These are phyloP conservation scores for Gymnopithys bicolor DNA, from an alignment of 2,797 vertebrate species.

Conservation along the genomic window DNA sequence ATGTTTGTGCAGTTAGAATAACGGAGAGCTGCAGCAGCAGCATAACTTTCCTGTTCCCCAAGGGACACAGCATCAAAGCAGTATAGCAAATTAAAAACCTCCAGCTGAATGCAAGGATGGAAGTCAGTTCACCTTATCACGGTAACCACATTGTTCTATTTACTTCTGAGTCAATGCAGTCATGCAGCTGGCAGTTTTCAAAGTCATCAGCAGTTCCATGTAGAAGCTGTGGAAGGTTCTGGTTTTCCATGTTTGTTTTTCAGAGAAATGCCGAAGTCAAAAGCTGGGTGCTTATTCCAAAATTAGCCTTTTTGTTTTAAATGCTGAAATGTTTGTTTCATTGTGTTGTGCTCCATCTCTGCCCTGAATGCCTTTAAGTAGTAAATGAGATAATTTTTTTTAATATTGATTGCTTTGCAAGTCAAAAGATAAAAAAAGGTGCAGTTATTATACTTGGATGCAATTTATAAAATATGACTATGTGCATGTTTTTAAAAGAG, in stretches of 20 bases:
- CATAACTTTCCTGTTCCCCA: background rate
- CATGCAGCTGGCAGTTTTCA: background rate
- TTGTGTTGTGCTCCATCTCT: background rate
- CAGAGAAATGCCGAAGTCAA: background rate
- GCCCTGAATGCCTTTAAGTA: background rate
- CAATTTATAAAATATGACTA: background rate
- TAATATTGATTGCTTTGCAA: background rate
- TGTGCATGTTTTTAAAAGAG: background rate
- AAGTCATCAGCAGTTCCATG: background rate
- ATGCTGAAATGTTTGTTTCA: background rate
- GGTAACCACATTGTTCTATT: background rate
- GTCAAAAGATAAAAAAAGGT: background rate
- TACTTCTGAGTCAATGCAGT: background rate
- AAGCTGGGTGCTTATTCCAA: background rate
- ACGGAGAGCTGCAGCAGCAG: background rate
- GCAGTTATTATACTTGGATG: background rate
- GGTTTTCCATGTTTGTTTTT: background rate
- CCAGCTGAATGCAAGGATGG: background rate
- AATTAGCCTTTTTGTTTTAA: constrained; percentile 21
- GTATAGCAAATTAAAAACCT: background rate
- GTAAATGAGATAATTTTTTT: background rate
- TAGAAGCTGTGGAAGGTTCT: background rate
- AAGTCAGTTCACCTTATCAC: background rate
- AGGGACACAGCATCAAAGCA: background rate
- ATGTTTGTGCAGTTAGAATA: background rate